Conservation (phyloP, 1,140 invertebrate species). For the Andricus grossulariae region DNA sequence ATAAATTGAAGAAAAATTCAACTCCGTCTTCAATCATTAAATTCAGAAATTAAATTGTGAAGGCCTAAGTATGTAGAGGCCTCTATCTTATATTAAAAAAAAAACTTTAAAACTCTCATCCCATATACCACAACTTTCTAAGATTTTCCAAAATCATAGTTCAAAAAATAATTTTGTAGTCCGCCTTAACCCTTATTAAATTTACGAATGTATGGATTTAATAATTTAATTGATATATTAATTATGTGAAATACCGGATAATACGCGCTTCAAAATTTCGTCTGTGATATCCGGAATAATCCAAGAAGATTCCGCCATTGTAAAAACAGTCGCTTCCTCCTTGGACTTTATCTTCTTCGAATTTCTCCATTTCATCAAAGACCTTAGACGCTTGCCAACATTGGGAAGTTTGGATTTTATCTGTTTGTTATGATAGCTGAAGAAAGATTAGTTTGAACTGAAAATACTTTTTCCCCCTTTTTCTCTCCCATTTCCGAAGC, state of each 20-base stretch:
- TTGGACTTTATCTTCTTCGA: conserved; percentile 32
- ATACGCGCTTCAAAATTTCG: conserved; percentile 16
- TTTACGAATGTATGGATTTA: not conserved
- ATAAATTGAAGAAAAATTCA: not conserved
- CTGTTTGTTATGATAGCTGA: conserved; percentile 54
- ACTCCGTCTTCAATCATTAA: not conserved
- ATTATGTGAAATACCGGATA: not conserved
- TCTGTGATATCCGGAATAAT: conserved; percentile 10
- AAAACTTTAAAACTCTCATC: too few relatives aligned
- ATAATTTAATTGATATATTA: not conserved
- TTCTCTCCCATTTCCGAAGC: not conserved
- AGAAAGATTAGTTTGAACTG: conserved; percentile 39
- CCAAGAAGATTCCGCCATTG: not conserved
- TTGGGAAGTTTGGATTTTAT: conserved; percentile 59
- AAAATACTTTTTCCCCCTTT: not conserved
- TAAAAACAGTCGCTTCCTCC: conserved; percentile 26
- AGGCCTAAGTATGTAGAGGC: too few relatives aligned
- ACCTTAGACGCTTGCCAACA: conserved; percentile 55
- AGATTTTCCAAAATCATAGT: too few relatives aligned
- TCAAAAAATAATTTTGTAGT: too few relatives aligned
- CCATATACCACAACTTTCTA: too few relatives aligned
- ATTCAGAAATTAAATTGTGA: not conserved
- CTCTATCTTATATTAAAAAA: too few relatives aligned
- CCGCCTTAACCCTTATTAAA: not conserved
- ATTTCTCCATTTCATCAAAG: conserved; percentile 55